Conservation (phyloP, 1,140 invertebrate genomes). For the Diorhabda sublineata region DNA sequence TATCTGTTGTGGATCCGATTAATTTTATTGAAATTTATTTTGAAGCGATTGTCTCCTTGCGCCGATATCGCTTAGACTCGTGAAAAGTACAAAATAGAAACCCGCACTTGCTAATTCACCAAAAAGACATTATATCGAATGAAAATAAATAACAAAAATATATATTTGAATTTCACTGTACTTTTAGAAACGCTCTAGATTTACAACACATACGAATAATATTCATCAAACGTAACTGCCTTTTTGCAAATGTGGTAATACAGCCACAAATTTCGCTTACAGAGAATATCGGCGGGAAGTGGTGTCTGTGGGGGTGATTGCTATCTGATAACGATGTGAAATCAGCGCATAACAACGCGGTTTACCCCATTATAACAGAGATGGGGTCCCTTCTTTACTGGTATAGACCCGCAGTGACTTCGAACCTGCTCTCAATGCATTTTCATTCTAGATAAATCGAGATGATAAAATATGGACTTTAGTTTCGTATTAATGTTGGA, state of each 20-base stretch:
- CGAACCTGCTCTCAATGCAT: constrained; percentile 30
- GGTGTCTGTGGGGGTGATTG: constrained; percentile 34
- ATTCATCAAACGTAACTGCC: background rate
- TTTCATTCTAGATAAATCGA: constrained; percentile 45
- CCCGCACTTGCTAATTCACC: too few relatives aligned
- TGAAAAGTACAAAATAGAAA: too few relatives aligned
- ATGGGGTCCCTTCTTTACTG: constrained; percentile 30
- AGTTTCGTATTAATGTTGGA: constrained; percentile 42
- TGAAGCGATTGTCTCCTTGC: too few relatives aligned
- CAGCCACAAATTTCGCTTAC: constrained; percentile 22
- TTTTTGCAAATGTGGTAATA: constrained; percentile 3
- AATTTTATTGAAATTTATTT: too few relatives aligned
- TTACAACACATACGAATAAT: background rate
- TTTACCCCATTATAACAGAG: constrained; percentile 46
- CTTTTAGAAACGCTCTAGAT: background rate
- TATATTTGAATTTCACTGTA: too few relatives aligned
- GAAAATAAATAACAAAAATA: too few relatives aligned
- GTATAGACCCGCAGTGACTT: constrained; percentile 30
- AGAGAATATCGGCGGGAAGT: constrained; percentile 20
- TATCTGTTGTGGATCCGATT: too few relatives aligned
- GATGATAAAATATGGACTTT: constrained; percentile 46
- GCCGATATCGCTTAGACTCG: too few relatives aligned
- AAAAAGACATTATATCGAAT: too few relatives aligned
- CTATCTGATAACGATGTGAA: constrained; percentile 46
- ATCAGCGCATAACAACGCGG: constrained; percentile 48